Conservation (phyloP, 2,113 vertebrate genomes). For the Pseudorhombus dupliciocellatus region DNA sequence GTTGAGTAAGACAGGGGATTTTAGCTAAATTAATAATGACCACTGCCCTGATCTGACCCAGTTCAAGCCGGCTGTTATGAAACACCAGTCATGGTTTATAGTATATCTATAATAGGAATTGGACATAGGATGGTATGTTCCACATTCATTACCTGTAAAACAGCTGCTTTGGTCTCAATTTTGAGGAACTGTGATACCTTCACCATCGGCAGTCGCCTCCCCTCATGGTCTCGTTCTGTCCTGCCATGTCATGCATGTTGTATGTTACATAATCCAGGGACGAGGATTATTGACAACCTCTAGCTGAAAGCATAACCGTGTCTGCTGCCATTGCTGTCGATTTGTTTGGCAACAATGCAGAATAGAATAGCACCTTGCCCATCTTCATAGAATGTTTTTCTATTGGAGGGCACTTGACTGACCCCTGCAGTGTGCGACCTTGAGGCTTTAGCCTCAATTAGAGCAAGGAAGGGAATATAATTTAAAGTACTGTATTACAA, state of each 20-base stretch:
- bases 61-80: neutral
- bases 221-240: too few relatives aligned
- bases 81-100: too few relatives aligned
- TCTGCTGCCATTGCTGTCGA: neutral
- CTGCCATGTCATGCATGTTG: too few relatives aligned
- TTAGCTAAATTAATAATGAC: constrained; percentile 14
- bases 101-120: too few relatives aligned
- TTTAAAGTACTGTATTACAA: constrained; percentile 57
- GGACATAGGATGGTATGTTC: too few relatives aligned
- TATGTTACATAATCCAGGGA: too few relatives aligned
- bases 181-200: too few relatives aligned
- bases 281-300: too few relatives aligned
- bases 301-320: neutral
- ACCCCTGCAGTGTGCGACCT: constrained; percentile 14
- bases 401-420: neutral
- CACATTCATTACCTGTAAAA: too few relatives aligned
- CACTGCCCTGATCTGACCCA: neutral
- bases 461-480: constrained; percentile 38
- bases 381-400: constrained; percentile 5
- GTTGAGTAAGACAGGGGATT: neutral
- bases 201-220: too few relatives aligned
- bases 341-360: neutral
- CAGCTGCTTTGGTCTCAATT: too few relatives aligned
- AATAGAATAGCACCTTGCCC: neutral
- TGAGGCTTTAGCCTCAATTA: constrained; percentile 5